Evolutionary conservation across 2,113 vertebrate species (phyloP), one percentile per base, ranked within the genome.

Genomic region (Trematomus loennbergii): DNA sequence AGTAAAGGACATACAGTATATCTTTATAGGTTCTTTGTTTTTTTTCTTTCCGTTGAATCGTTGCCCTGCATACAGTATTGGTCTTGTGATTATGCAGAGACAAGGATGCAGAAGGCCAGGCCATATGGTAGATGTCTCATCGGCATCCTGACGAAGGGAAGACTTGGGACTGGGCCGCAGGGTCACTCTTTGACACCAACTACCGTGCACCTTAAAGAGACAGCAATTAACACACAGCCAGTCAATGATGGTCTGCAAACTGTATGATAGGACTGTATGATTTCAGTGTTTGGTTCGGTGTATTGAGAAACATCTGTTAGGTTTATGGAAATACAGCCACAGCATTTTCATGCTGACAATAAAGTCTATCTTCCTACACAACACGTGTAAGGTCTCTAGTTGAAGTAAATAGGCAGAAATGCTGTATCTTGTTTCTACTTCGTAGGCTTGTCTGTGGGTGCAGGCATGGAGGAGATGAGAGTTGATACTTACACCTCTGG

Each of bases 81-180:
- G 57, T 67, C 61, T 65, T 29, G 54, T 92, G 88, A 95, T 95
- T 94, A 94, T 94, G 93, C 92, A 91, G 82, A 89, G 79, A 86
- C 79, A 89, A 79, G 74, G 83, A 88, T 93, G 92, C 95, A 94
- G 94, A 95, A 94, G 95, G 94, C 89, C 58, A 55, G 84, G 89
- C 94, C 95, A 95, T 95, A 95, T 96, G 95, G 91, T 91, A 43
- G 85, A 91, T 91, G 92, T 95, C 93, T 92, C 81, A 78, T 89
- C 83, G 55, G 89, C 90, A 82, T 83, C 78, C 90, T 91, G 91
- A 94, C 88, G 89, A 86, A 88, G 89, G 85, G 73, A 83, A 75
- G 87, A 70, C 82, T 83, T 46, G 72, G 61, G 69, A 82, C 71
- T 13, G 66, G 68, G 78, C 74, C 59, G 69, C 65, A 25, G 88